These are phyloP conservation scores for Homarus gammarus DNA, from an alignment of 2,888 invertebrate species.

Conservation along the genomic window DNA sequence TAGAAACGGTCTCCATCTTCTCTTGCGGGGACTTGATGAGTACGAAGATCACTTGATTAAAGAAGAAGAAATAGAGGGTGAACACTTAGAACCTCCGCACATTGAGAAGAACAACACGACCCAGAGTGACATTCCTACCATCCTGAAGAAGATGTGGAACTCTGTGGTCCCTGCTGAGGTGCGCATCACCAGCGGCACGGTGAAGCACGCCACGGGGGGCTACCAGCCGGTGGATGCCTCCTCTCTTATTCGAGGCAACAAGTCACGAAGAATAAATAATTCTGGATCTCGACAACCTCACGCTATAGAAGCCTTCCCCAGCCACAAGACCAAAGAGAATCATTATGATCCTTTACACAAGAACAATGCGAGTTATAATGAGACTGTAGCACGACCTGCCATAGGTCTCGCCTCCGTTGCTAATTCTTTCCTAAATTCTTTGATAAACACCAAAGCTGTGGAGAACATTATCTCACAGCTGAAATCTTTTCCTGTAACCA, in stretches of 20 bases:
- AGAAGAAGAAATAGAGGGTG: neutral
- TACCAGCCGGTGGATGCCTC: neutral
- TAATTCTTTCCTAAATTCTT: slow-evolving; percentile 7
- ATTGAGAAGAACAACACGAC: neutral
- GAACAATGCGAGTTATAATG: neutral
- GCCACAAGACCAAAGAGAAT: neutral
- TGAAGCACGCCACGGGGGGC: neutral
- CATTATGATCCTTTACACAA: neutral
- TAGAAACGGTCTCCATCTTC: slow-evolving; percentile 37
- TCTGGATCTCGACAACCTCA: neutral
- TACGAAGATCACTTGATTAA: slow-evolving; percentile 38
- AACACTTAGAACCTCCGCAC: neutral
- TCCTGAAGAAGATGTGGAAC: slow-evolving; percentile 13
- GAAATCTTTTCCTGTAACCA: neutral
- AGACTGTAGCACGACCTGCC: neutral
- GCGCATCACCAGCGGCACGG: neutral
- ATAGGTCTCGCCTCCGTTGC: neutral
- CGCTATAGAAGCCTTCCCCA: neutral
- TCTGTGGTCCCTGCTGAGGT: slow-evolving; percentile 15
- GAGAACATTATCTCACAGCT: neutral
- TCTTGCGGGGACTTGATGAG: slow-evolving; percentile 55
- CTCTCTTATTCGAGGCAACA: neutral
- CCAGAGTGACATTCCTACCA: neutral
- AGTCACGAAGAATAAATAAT: neutral
- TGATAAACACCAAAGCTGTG: neutral